Conservation (phyloP, 1,140 invertebrate genomes). For the Drosophila equinoxialis region DNA sequence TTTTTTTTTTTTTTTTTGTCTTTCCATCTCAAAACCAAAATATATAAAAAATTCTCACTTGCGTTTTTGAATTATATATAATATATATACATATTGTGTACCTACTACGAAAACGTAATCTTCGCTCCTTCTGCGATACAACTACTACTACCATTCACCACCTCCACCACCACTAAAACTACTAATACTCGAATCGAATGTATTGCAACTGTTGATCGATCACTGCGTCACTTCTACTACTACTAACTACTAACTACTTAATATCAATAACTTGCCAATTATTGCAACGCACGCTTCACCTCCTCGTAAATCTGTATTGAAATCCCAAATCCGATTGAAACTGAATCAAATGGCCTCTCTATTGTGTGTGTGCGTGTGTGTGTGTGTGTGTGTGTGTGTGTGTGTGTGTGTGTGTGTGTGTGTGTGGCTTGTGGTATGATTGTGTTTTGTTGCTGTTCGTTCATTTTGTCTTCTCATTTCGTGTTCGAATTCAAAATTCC, state of each 20-base stretch:
- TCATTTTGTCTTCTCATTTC: neutral
- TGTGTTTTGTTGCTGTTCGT: slow-evolving; percentile 1
- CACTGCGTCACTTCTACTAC: slow-evolving; percentile 4
- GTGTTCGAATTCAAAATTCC: slow-evolving; percentile 12
- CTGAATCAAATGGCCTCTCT: neutral
- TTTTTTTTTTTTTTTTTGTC: slow-evolving; percentile 40
- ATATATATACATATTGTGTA: neutral
- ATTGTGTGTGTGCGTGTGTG: neutral
- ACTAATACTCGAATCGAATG: too few species aligned
- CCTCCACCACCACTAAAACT: neutral
- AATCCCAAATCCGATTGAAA: neutral
- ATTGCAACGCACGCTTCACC: slow-evolving; percentile 15
- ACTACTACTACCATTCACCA: neutral
- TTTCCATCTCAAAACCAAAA: slow-evolving; percentile 31
- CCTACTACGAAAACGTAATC: slow-evolving; percentile 10
- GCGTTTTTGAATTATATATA: slow-evolving; percentile 25
- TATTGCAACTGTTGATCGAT: neutral
- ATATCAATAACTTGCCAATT: neutral
- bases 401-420: too few species aligned
- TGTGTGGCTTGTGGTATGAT: neutral
- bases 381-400: neutral
- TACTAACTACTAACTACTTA: neutral
- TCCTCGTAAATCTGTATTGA: neutral
- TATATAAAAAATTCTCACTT: slow-evolving; percentile 27
- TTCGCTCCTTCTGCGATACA: neutral